These are phyloP conservation scores for Struthio camelus DNA, from an alignment of 2,113 vertebrate species.

Conservation along the genomic window DNA sequence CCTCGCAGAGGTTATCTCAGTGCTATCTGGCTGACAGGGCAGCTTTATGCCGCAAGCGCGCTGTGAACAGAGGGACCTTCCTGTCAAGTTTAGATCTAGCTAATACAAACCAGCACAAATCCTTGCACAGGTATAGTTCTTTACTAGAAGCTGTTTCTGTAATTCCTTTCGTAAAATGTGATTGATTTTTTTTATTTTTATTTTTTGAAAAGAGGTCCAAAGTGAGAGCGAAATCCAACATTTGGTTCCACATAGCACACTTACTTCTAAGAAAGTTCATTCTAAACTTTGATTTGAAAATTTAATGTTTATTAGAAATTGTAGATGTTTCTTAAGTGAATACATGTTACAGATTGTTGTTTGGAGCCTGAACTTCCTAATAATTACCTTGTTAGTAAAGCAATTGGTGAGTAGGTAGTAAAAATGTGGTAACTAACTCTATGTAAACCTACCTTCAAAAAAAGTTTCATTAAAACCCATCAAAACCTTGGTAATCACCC, in stretches of 20 bases:
- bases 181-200: too few relatives aligned
- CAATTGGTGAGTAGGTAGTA: background rate
- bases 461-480: background rate
- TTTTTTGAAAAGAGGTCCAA: background rate
- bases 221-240: background rate
- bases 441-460: background rate
- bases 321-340: background rate
- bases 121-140: background rate
- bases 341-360: too few relatives aligned
- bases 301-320: background rate
- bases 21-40: background rate
- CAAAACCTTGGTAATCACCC: accelerated
- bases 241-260: background rate
- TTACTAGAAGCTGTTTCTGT: background rate
- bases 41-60: background rate
- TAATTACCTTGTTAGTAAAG: background rate
- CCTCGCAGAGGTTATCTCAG: background rate
- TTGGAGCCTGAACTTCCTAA: background rate
- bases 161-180: background rate
- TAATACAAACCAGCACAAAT: background rate
- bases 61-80: background rate
- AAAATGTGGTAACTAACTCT: background rate
- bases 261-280: background rate
- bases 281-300: background rate
- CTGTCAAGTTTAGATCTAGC: background rate